Evolutionary conservation across 2,113 vertebrate genomes (phyloP).

Genomic region (Microcebus jonahi): DNA sequence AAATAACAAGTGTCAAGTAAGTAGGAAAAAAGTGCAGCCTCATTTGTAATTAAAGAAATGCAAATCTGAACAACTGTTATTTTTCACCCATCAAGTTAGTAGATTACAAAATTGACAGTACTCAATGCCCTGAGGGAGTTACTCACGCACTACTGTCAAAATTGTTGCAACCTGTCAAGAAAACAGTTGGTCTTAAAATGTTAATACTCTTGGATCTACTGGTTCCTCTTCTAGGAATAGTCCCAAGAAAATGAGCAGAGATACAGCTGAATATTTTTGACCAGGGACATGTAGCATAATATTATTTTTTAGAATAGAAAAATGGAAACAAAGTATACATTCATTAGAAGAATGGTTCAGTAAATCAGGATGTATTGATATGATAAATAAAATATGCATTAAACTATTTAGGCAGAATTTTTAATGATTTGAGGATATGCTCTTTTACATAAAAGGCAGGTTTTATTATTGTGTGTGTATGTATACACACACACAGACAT

Average conservation of each 20-base stretch:
- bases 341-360: background rate
- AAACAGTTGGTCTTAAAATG: background rate
- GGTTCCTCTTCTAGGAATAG: background rate
- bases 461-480: background rate
- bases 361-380: background rate
- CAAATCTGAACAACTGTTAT: background rate
- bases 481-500: too few relatives aligned
- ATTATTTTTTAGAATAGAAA: background rate
- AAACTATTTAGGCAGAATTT: constrained; percentile 1
- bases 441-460: background rate
- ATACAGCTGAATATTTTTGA: background rate
- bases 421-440: background rate
- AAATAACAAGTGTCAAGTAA: background rate
- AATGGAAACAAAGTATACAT: background rate
- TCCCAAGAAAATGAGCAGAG: background rate
- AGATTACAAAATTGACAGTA: background rate
- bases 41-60: background rate
- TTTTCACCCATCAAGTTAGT: background rate
- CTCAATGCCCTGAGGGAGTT: background rate
- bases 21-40: background rate
- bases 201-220: background rate
- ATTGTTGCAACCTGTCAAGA: background rate
- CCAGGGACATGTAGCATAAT: background rate
- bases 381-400: background rate
- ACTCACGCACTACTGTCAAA: background rate